Evolutionary conservation across 2,113 vertebrate genomes (phyloP).

Genomic region (Leuciscus idus): DNA sequence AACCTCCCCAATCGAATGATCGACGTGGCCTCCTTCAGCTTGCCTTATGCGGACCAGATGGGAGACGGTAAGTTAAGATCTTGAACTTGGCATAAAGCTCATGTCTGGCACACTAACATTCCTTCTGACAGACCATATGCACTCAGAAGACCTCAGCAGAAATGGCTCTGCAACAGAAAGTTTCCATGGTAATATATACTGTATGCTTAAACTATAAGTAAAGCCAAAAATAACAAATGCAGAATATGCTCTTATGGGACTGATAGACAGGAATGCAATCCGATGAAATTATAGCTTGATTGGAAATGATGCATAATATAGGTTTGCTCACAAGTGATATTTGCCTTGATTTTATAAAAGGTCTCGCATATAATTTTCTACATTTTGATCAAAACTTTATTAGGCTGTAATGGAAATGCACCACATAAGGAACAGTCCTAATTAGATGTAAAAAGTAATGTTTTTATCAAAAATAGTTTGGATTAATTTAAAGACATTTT

Average conservation of each 20-base stretch:
- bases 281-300: not conserved
- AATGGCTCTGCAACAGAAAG: not conserved
- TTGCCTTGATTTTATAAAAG: not conserved
- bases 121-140: not conserved
- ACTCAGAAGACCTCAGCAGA: not conserved
- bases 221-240: slow-evolving; percentile 27
- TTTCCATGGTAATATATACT: slow-evolving; percentile 5
- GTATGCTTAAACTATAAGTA: slow-evolving; percentile 4
- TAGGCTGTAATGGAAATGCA: not conserved
- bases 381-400: not conserved
- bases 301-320: not conserved
- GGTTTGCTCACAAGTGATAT: not conserved
- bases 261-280: not conserved
- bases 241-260: not conserved
- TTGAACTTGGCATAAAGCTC: slow-evolving; percentile 2
- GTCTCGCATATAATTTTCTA: not conserved
- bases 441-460: too few relatives aligned
- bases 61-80: slow-evolving; percentile 86
- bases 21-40: slow-evolving; percentile 92
- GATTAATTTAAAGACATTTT: too few relatives aligned
- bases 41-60: slow-evolving; percentile 95
- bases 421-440: too few relatives aligned
- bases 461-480: too few relatives aligned
- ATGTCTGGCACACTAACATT: slow-evolving; percentile 9
- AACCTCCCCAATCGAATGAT: slow-evolving; percentile 98